Conservation (phyloP, 2,797 vertebrate species). For the Alca torda region DNA sequence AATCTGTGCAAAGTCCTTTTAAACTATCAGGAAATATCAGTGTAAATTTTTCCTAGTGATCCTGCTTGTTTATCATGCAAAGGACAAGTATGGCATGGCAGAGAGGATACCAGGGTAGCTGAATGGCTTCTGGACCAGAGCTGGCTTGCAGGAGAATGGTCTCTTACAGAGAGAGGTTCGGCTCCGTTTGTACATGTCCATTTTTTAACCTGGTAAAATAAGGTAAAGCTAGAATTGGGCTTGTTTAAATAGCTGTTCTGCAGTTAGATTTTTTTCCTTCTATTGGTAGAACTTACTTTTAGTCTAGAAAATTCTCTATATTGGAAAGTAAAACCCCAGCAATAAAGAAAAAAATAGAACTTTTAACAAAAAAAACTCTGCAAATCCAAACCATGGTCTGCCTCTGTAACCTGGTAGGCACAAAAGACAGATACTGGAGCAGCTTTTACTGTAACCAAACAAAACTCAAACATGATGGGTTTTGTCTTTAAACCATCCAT, state of each 20-base stretch:
- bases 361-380: background rate
- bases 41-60: background rate
- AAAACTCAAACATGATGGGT: accelerated
- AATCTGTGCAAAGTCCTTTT: background rate
- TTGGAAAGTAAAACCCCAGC: background rate
- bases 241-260: background rate
- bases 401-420: background rate
- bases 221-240: background rate
- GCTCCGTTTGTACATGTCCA: background rate
- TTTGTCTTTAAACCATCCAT: background rate
- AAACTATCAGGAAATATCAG: background rate
- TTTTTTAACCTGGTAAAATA: background rate
- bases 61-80: background rate
- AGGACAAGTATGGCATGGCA: background rate
- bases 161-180: background rate
- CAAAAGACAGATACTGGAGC: background rate
- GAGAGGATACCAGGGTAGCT: background rate
- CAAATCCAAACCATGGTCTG: background rate
- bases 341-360: background rate
- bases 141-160: background rate
- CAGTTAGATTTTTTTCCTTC: background rate
- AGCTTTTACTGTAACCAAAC: background rate
- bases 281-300: background rate
- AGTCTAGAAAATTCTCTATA: background rate
- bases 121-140: background rate